phyloP scores from a whole-genome alignment of 2,797 vertebrate species.

The Coregonus sp. region DNA sequence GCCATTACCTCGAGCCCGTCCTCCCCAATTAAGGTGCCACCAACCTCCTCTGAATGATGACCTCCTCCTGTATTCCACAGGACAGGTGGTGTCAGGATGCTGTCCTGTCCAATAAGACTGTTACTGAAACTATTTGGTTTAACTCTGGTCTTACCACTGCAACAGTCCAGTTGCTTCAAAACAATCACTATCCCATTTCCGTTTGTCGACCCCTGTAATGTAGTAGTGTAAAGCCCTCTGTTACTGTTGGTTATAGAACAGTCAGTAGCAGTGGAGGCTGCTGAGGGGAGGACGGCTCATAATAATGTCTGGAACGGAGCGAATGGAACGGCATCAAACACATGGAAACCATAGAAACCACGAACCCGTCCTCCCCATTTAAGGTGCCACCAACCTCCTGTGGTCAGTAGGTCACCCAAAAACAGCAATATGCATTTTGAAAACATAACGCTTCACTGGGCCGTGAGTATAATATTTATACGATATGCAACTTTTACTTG shows the following conservation, averaged over 20 bases:
- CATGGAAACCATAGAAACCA: not conserved
- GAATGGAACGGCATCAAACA: not conserved
- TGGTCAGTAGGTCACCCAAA: no score
- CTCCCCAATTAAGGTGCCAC: no score
- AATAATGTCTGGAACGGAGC: no score
- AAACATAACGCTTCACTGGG: not conserved
- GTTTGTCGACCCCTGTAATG: not conserved
- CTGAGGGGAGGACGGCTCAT: no score
- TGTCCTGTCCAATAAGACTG: not conserved
- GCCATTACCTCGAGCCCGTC: no score
- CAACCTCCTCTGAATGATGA: not conserved
- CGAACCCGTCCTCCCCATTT: no score
- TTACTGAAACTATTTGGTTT: not conserved
- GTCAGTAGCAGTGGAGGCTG: not conserved
- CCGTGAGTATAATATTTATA: conserved; percentile 27
- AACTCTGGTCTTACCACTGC: not conserved
- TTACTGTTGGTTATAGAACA: not conserved
- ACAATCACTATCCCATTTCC: not conserved
- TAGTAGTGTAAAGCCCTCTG: no score
- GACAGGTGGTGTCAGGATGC: not conserved
- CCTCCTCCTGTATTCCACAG: not conserved
- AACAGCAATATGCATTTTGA: no score
- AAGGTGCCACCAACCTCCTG: no score
- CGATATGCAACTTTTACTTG: conserved; percentile 29
- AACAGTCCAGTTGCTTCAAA: conserved; percentile 12